A percentile compares a stretch with the other conserved stretches of the same genome.
These are phyloP conservation scores for Beroe ovata DNA, from an alignment of 37 sponge, comb jelly and placozoan species.

Conservation along the genomic window DNA sequence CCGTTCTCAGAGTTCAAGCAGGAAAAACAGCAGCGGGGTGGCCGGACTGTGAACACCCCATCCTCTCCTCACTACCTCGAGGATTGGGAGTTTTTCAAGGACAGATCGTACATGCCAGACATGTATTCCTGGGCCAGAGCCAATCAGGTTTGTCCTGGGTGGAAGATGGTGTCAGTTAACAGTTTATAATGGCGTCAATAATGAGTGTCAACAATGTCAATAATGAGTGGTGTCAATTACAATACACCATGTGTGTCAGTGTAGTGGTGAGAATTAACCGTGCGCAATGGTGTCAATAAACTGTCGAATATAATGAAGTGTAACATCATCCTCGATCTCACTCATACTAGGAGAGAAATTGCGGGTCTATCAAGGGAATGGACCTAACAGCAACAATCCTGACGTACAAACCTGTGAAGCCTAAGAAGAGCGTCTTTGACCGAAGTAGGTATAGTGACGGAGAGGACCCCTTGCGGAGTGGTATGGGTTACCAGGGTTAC, in stretches of 20 bases:
- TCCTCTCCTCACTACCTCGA: not conserved
- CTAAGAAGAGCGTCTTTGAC: not conserved
- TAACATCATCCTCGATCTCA: too few species aligned
- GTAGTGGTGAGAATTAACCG: too few species aligned
- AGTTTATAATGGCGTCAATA: too few species aligned
- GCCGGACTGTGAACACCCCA: not conserved
- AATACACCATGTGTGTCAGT: too few species aligned
- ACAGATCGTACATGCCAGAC: constrained; percentile 61
- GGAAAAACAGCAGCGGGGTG: not conserved
- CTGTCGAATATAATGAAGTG: too few species aligned
- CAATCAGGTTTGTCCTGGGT: not conserved
- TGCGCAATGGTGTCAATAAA: too few species aligned
- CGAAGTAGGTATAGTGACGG: not conserved
- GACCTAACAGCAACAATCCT: constrained; percentile 32
- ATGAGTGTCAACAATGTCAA: too few species aligned
- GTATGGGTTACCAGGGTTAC: constrained; percentile 57
- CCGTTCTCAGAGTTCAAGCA: constrained; percentile 39
- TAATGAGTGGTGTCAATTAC: too few species aligned
- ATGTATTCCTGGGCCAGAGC: constrained; percentile 40
- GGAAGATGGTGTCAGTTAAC: too few species aligned
- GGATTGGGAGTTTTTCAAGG: constrained; percentile 11
- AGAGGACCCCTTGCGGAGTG: constrained; percentile 40
- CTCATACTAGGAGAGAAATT: not conserved
- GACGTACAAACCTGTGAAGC: constrained; percentile 21
- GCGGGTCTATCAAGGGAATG: constrained; percentile 34